Evolutionary conservation across 2,888 invertebrate genomes (phyloP).

Genomic region (Copidosoma aretas): DNA sequence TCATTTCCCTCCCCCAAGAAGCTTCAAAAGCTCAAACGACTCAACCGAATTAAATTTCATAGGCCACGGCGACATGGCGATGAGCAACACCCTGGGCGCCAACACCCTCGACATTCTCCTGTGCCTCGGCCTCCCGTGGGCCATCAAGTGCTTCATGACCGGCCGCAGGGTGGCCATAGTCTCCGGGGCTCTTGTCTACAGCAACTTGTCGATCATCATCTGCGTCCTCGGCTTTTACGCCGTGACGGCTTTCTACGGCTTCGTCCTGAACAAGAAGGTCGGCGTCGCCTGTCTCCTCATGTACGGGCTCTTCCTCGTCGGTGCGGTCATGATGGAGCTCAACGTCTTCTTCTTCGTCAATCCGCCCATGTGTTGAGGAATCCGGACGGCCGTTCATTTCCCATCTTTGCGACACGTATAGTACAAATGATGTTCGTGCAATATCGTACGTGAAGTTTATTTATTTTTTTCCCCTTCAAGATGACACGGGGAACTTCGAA

Average conservation of each 20-base stretch:
- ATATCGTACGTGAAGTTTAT: not conserved
- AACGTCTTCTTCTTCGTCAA: slow-evolving; percentile 69
- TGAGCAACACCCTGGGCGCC: slow-evolving; percentile 85
- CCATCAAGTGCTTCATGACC: slow-evolving; percentile 73
- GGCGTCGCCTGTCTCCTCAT: slow-evolving; percentile 72
- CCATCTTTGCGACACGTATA: no score
- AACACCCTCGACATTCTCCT: slow-evolving; percentile 85
- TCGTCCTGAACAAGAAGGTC: slow-evolving; percentile 72
- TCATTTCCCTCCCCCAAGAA: no score
- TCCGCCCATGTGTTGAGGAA: slow-evolving; percentile 50
- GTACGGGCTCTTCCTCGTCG: slow-evolving; percentile 75
- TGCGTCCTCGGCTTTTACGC: slow-evolving; percentile 76
- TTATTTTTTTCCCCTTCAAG: no score
- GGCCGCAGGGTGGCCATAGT: slow-evolving; percentile 71
- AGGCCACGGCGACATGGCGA: slow-evolving; percentile 87
- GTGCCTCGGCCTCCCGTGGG: slow-evolving; percentile 85
- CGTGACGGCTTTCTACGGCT: slow-evolving; percentile 73
- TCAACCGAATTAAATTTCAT: slow-evolving; percentile 19
- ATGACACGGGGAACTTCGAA: no score
- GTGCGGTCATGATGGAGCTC: slow-evolving; percentile 81
- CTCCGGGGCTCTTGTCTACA: slow-evolving; percentile 82
- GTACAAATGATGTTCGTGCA: not conserved
- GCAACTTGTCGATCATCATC: slow-evolving; percentile 77
- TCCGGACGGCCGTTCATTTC: no score
- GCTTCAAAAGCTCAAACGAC: no score